Percentiles rank a stretch among this genome's conserved stretches.
Evolutionary conservation across 2,888 invertebrate genomes (phyloP).

Genomic region (Eilema caniola): DNA sequence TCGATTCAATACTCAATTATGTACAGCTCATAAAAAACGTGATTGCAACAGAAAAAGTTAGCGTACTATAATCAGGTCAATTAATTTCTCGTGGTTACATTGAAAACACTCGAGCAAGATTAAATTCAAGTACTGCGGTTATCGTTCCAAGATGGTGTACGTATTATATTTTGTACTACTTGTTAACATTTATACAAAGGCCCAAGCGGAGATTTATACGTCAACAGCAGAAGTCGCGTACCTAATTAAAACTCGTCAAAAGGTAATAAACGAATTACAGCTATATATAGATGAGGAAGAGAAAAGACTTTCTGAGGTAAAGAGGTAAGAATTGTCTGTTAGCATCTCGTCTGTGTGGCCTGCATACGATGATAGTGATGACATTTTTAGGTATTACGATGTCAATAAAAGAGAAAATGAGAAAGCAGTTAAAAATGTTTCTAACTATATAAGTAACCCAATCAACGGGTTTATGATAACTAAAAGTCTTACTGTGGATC

Average conservation of each 20-base stretch:
- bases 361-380: not conserved
- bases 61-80: not conserved
- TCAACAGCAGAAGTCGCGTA: slow-evolving; percentile 1
- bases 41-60: not conserved
- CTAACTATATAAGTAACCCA: slow-evolving; percentile 84
- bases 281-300: not conserved
- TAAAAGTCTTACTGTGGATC: slow-evolving; percentile 88
- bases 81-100: not conserved
- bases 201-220: not conserved
- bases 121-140: too few species aligned
- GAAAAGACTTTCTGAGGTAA: not conserved
- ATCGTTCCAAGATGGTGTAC: not conserved
- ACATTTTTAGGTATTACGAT: not conserved
- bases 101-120: not conserved
- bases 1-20: not conserved
- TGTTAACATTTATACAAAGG: not conserved
- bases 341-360: not conserved
- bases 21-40: not conserved
- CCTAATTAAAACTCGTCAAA: not conserved
- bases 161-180: not conserved
- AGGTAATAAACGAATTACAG: not conserved
- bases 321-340: not conserved
- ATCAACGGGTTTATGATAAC: slow-evolving; percentile 93
- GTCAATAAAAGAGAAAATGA: not conserved
- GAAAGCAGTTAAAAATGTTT: not conserved